phyloP scores from a whole-genome alignment of 1,140 invertebrate species.

The Tribolium castaneum region DNA sequence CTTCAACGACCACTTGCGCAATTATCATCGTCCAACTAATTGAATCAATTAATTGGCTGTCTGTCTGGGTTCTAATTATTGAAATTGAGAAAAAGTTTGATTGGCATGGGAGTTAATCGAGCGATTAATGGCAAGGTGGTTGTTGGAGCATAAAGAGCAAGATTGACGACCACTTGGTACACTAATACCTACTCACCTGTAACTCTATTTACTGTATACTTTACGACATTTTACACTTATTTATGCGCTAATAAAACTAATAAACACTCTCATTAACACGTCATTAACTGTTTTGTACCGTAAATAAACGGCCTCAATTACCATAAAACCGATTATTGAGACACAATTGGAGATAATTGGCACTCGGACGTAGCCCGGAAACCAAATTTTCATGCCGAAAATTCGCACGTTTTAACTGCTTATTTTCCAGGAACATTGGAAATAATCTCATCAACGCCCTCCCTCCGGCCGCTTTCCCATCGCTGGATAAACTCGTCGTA shows the following conservation, averaged over 20 bases:
- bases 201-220: conserved; percentile 35
- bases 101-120: background rate
- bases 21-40: conserved; percentile 25
- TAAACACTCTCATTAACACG: conserved; percentile 44
- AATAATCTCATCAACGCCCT: conserved; percentile 74
- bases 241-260: conserved; percentile 43
- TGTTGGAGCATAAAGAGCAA: conserved; percentile 34
- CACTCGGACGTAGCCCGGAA: background rate
- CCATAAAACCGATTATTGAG: conserved; percentile 19
- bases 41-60: background rate
- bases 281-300: conserved; percentile 51
- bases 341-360: conserved; percentile 31
- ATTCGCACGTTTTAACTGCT: background rate
- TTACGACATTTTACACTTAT: conserved; percentile 41
- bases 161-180: conserved; percentile 36
- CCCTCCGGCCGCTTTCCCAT: conserved; percentile 71
- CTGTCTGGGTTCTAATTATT: background rate
- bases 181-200: conserved; percentile 40
- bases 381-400: background rate
- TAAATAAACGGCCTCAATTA: conserved; percentile 16
- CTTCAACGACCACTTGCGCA: conserved; percentile 33
- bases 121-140: conserved; percentile 30
- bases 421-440: conserved; percentile 74
- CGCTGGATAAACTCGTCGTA: conserved; percentile 71
- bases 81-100: conserved; percentile 15